Evolutionary conservation across 2,797 vertebrate species (phyloP), one percentile per base, ranked within the genome.

Genomic region (Neosalanx taihuensis): DNA sequence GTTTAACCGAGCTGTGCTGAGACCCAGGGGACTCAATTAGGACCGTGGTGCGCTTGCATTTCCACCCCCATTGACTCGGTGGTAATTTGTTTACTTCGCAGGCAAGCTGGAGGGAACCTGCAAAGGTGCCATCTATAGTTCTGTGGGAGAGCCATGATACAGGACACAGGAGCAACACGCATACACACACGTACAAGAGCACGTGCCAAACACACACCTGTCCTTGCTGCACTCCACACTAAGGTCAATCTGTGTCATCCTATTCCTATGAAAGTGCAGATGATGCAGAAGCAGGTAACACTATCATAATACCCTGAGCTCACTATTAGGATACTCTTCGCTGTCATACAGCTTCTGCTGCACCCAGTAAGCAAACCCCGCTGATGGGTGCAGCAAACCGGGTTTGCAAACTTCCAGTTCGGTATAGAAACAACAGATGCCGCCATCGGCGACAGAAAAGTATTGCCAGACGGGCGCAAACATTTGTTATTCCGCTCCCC

Each of bases 71-170:
- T 71, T 86, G 81, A 83, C 81, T 87, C 76, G 74, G 72, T 74
- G 81, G 75, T 86, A 83, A 89, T 88, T 83, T 85, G 84, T 90
- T 91, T 87, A 88, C 87, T 88, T 87, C 82, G 66, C 84, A 84
- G 76, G 71, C 68, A 35, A 82, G 72, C 71, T 74, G 41, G 26
- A 65, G 60, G 73, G 71, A 77, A 18, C 9, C 17, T 59, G 3
- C 31, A 35, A 35, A 60, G 18, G 51, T 57, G 4, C 70, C 41
- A 63, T 67, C 70, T 29, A 31, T 31, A 15, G 29, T 33, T 2
- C 15, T 1, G 29, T 29, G 17, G 61, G 1, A 6, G 18, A 33
- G 18, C 31, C 29, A 33, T 23, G 26, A 15, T 13, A 30, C 9
- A 23, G 3, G 41, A 3, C 3, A 12, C 41, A 41, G 41, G 10